Evolutionary conservation across 2,113 vertebrate genomes (phyloP).

Genomic region (Rattus rattus): DNA sequence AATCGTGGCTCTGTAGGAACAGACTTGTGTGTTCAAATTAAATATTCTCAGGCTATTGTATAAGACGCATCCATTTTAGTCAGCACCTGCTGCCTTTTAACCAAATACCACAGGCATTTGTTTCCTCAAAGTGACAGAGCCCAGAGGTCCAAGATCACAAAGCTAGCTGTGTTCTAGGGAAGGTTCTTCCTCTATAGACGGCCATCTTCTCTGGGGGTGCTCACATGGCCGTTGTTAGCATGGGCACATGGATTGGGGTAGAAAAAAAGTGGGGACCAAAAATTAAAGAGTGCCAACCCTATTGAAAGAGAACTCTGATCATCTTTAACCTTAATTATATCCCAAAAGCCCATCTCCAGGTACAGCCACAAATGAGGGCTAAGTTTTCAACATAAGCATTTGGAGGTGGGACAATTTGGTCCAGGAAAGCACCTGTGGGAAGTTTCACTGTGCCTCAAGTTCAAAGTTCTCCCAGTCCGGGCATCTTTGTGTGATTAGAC

Average conservation of each 20-base stretch:
- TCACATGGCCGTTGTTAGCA: not conserved
- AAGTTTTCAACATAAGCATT: not conserved
- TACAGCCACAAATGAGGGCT: not conserved
- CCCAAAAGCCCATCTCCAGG: slow-evolving; percentile 3
- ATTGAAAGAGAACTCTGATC: not conserved
- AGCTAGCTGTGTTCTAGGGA: not conserved
- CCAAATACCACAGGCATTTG: not conserved
- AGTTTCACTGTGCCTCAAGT: not conserved
- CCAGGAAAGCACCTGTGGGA: not conserved
- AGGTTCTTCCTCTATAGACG: not conserved
- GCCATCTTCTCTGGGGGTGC: not conserved
- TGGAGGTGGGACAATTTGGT: not conserved
- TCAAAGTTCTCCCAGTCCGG: not conserved
- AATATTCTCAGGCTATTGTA: not conserved
- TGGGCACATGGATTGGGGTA: rapidly evolving
- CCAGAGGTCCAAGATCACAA: not conserved
- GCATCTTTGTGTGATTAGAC: slow-evolving; percentile 22
- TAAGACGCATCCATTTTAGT: not conserved
- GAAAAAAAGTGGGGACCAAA: no score
- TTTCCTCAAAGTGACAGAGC: slow-evolving; percentile 38
- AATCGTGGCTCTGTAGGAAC: not conserved
- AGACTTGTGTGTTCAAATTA: slow-evolving; percentile 41
- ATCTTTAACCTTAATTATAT: slow-evolving; percentile 30
- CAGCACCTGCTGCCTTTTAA: not conserved
- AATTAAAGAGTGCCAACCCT: not conserved